These are phyloP conservation scores for Scotopteryx bipunctaria DNA, from an alignment of 2,888 invertebrate genomes.

Conservation along the genomic window DNA sequence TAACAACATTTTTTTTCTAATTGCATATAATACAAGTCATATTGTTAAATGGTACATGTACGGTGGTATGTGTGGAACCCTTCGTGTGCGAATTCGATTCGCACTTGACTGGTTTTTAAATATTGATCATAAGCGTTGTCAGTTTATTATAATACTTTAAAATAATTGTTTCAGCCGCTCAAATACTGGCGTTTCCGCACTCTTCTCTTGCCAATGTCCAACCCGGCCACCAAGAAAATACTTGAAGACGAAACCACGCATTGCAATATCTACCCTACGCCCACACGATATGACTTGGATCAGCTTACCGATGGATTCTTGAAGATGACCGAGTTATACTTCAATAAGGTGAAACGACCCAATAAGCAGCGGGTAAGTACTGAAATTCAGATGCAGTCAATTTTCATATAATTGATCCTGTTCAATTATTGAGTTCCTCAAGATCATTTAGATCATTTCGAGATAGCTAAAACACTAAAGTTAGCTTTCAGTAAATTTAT, in stretches of 20 bases:
- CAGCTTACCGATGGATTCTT: conserved; percentile 89
- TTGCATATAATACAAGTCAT: too few species aligned
- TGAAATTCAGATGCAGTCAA: background rate
- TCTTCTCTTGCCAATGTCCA: conserved; percentile 92
- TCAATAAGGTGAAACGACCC: conserved; percentile 94
- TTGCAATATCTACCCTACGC: conserved; percentile 93
- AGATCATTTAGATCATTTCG: background rate
- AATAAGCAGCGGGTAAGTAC: conserved; percentile 90
- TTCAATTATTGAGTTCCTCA: background rate
- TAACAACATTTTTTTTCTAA: background rate
- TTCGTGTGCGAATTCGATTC: too few species aligned
- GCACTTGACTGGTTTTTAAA: too few species aligned
- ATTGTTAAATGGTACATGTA: too few species aligned
- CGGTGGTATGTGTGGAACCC: too few species aligned
- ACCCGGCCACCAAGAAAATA: conserved; percentile 90
- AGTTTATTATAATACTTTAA: too few species aligned
- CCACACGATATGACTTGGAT: conserved; percentile 84
- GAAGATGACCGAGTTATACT: conserved; percentile 91
- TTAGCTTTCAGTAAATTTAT: conserved; percentile 6
- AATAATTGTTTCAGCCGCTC: conserved; percentile 80
- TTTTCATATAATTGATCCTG: background rate
- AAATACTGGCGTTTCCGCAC: conserved; percentile 97
- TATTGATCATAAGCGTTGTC: too few species aligned
- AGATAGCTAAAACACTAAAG: background rate
- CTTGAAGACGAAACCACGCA: conserved; percentile 87